Evolutionary conservation across 2,888 invertebrate species (phyloP).

Genomic region (Apamea monoglypha): DNA sequence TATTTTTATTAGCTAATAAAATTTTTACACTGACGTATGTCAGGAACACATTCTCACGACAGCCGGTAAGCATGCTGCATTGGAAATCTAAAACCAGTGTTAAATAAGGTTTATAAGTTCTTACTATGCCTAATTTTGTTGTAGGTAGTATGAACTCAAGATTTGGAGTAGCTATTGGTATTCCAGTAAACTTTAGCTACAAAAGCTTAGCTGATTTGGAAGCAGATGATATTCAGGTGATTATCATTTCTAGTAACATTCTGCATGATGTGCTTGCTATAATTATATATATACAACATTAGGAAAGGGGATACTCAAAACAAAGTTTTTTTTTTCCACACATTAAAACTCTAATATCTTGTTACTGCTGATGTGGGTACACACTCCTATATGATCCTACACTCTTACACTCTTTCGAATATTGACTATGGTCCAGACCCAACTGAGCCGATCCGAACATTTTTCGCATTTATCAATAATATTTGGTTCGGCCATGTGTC

Average conservation of each 20-base stretch:
- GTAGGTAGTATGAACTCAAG: slow-evolving; percentile 88
- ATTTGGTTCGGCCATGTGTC: too few relatives aligned
- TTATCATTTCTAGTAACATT: not conserved
- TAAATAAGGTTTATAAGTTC: not conserved
- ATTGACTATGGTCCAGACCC: too few relatives aligned
- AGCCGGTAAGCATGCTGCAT: not conserved
- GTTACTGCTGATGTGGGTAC: not conserved
- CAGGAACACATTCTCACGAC: too few relatives aligned
- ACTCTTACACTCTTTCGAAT: too few relatives aligned
- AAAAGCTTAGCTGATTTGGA: slow-evolving; percentile 89
- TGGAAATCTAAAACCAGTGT: not conserved
- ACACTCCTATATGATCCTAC: too few relatives aligned
- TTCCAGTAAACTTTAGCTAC: slow-evolving; percentile 93
- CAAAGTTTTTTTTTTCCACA: not conserved
- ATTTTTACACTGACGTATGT: too few relatives aligned
- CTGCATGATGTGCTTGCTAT: not conserved
- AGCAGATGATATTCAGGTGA: slow-evolving; percentile 89
- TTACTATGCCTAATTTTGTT: slow-evolving; percentile 24
- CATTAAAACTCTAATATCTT: not conserved
- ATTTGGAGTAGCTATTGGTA: slow-evolving; percentile 93
- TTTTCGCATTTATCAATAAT: too few relatives aligned
- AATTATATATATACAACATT: not conserved
- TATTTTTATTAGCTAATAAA: too few relatives aligned
- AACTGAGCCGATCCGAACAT: too few relatives aligned
- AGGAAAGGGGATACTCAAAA: not conserved